These are phyloP conservation scores for Cyaniris semiargus DNA, from an alignment of 2,888 invertebrate genomes.

Conservation along the genomic window DNA sequence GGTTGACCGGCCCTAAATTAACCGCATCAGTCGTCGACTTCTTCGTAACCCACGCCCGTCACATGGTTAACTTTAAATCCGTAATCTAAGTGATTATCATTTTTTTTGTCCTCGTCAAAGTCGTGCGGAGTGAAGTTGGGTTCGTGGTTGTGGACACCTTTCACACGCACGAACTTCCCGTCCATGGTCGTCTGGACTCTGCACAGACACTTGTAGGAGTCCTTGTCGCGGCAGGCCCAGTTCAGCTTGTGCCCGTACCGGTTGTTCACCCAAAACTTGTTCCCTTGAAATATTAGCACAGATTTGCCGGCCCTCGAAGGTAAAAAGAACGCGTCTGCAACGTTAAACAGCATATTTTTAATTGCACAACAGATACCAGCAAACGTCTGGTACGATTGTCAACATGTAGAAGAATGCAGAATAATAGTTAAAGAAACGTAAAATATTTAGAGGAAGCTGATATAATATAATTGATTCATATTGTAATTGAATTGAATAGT, in stretches of 20 bases:
- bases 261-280: conserved; percentile 77
- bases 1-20: no score
- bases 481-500: no score
- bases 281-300: conserved; percentile 67
- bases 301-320: conserved; percentile 75
- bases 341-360: conserved; percentile 43
- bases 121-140: conserved; percentile 71
- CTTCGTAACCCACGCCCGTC: not conserved
- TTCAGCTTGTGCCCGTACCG: conserved; percentile 71
- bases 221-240: conserved; percentile 76
- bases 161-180: conserved; percentile 66
- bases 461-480: no score
- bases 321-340: conserved; percentile 69
- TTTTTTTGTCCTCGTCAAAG: conserved; percentile 54
- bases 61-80: not conserved
- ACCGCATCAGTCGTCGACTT: not conserved
- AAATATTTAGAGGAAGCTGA: no score
- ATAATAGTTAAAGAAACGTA: no score
- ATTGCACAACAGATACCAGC: conserved; percentile 26
- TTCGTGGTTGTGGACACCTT: conserved; percentile 65
- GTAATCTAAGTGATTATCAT: conserved; percentile 44
- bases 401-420: not conserved
- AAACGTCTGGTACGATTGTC: not conserved
- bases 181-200: conserved; percentile 74
- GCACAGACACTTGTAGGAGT: conserved; percentile 66